These are phyloP conservation scores for Antheraea mylitta DNA, from an alignment of 1,140 invertebrate species.

Conservation along the genomic window DNA sequence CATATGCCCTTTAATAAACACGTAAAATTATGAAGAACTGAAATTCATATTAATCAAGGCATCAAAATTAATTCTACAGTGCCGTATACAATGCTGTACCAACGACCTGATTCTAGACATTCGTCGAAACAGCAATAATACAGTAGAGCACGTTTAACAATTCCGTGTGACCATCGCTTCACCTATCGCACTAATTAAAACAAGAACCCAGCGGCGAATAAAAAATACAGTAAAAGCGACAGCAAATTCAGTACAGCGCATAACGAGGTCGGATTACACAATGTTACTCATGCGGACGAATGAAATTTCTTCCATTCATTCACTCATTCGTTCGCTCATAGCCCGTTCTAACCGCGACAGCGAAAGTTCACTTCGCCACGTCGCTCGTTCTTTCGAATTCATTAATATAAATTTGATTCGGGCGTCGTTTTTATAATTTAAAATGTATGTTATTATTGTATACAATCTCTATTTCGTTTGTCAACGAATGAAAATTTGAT, in stretches of 20 bases:
- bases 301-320: conserved; percentile 18
- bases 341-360: neutral
- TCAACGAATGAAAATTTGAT: neutral
- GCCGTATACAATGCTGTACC: no score
- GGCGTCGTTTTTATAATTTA: neutral
- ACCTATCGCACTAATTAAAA: conserved; percentile 17
- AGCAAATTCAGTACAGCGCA: conserved; percentile 9
- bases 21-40: no score
- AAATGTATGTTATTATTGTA: neutral
- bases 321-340: conserved; percentile 19
- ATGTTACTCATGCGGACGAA: conserved; percentile 25
- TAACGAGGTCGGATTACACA: conserved; percentile 23
- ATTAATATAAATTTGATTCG: neutral
- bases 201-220: neutral
- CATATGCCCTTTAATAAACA: no score
- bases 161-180: neutral
- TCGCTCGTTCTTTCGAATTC: neutral
- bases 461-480: neutral
- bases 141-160: neutral
- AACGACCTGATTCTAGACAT: neutral
- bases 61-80: no score
- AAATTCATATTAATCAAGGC: no score
- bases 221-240: conserved; percentile 17
- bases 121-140: neutral
- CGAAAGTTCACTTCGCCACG: conserved; percentile 10